Base-by-base conservation (phyloP, 2,797 vertebrate genomes). In the Dryobates pubescens region DNA sequence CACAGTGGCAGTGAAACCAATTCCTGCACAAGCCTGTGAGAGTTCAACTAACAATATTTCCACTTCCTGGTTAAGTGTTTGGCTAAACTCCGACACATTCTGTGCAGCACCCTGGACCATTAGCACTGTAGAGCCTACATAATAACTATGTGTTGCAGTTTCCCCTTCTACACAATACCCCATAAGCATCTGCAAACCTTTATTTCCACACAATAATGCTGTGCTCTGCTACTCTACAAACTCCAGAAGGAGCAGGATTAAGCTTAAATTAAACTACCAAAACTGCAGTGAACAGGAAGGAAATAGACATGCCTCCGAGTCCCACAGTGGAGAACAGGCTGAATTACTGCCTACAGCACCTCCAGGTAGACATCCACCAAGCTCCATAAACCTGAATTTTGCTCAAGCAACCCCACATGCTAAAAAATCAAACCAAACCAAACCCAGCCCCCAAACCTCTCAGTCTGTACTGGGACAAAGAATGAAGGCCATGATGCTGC, bases 231-330 rank as follows among this genome's bases (percentile, higher is more conserved):
- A 38, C 30, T 43, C 77, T 26, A 20, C 30, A 34, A 51, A 51
- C 34, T 34, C 58, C 5, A 13, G 10, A 5, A 1, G 8, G 36
- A 8, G 16, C 67, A 74, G 26, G 45, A 57, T 9, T 14, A 51
- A 77, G n/a, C 54, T 20, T 3, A 27, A 34, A 16, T 43, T 43
- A 43, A 43, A 43, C 41, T 45, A 30, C 19, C 0, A 0, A 27
- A 72, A 65, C 27, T 0, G 0, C 61, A 58, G 56, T 0, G 0
- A 41, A 30, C 0, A 0, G 38, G 13, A 74, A 69, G 62, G 65
- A 80, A n/a, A 7, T 4, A 16, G 15, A 56, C 23, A 8, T 3
- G 23, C 11, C 27, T 59, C 57, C 0, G 8, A 67, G 63, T 53
- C 43, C 70, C n/a, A 20, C 29, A 26, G 18, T 26, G 16, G 26